Percentiles rank a stretch among this genome's conserved stretches.
Evolutionary conservation across 1,140 invertebrate species (phyloP).

Genomic region (Agrilus planipennis): DNA sequence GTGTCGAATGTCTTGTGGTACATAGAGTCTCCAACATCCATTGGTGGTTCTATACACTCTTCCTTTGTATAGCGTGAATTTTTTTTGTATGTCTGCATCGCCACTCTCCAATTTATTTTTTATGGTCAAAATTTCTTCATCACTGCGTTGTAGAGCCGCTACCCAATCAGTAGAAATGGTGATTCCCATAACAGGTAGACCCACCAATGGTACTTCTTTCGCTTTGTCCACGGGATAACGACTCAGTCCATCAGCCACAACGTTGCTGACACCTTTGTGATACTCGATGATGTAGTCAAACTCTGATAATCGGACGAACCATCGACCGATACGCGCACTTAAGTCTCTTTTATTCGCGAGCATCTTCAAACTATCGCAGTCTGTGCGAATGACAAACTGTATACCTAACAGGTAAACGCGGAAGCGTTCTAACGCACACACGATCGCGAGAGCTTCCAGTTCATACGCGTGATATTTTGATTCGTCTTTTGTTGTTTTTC

Average conservation of each 20-base stretch:
- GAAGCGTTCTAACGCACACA: neutral
- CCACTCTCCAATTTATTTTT: neutral
- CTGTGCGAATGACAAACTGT: constrained; percentile 11
- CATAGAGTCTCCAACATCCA: too few relatives aligned
- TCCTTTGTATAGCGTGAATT: constrained; percentile 3
- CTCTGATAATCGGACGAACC: constrained; percentile 15
- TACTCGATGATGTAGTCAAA: constrained; percentile 13
- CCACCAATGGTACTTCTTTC: neutral
- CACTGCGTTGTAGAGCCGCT: constrained; percentile 3
- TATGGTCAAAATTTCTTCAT: constrained; percentile 4
- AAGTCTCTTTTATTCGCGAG: constrained; percentile 12
- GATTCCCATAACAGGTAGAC: constrained; percentile 7
- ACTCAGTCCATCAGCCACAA: constrained; percentile 9
- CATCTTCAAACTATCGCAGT: constrained; percentile 15
- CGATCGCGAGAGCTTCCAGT: constrained; percentile 16
- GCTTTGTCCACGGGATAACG: constrained; percentile 10
- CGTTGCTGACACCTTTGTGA: constrained; percentile 9
- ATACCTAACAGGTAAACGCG: constrained; percentile 11
- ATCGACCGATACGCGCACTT: constrained; percentile 15
- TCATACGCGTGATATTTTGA: constrained; percentile 28
- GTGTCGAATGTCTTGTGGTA: too few relatives aligned
- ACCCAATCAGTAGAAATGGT: constrained; percentile 6
- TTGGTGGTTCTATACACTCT: too few relatives aligned
- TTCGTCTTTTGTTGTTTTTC: constrained; percentile 10
- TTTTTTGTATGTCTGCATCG: neutral